These are phyloP conservation scores for Erebia ligea DNA, from an alignment of 2,888 invertebrate genomes.

Conservation along the genomic window DNA sequence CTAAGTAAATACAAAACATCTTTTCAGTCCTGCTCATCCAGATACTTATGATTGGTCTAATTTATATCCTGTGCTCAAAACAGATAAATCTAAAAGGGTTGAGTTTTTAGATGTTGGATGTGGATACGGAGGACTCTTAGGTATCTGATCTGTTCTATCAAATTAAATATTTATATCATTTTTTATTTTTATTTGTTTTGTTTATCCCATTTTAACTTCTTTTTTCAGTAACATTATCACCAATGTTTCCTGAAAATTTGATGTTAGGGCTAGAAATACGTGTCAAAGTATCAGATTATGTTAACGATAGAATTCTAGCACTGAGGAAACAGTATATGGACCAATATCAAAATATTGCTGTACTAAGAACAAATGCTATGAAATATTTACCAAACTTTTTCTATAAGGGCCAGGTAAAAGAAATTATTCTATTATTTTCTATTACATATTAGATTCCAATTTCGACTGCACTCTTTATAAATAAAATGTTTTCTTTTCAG, in stretches of 20 bases:
- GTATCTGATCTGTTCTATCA: slow-evolving; percentile 69
- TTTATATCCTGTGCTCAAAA: slow-evolving; percentile 86
- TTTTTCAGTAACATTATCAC: slow-evolving; percentile 91
- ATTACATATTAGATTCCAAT: neutral
- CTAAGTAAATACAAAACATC: too few species aligned
- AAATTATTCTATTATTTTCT: neutral
- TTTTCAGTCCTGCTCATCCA: slow-evolving; percentile 91
- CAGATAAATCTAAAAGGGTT: slow-evolving; percentile 74
- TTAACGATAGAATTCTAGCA: slow-evolving; percentile 96
- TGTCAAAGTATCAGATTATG: slow-evolving; percentile 99
- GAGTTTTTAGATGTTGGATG: slow-evolving; percentile 99
- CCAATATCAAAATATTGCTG: slow-evolving; percentile 96
- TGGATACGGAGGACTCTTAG: slow-evolving; percentile 97
- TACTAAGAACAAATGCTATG: slow-evolving; percentile 98
- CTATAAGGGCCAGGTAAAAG: slow-evolving; percentile 91
- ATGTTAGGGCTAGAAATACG: slow-evolving; percentile 98
- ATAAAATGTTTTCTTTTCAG: slow-evolving; percentile 76
- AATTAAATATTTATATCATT: neutral
- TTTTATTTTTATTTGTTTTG: too few species aligned
- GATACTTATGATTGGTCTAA: slow-evolving; percentile 92
- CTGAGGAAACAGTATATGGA: slow-evolving; percentile 89
- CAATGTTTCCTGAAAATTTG: slow-evolving; percentile 94
- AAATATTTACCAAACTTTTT: slow-evolving; percentile 99
- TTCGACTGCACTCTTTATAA: neutral
- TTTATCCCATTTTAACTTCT: slow-evolving; percentile 13